Evolutionary conservation across 1,140 invertebrate genomes (phyloP), one percentile per base, ranked within the genome.

Genomic region (Galleria mellonella): DNA sequence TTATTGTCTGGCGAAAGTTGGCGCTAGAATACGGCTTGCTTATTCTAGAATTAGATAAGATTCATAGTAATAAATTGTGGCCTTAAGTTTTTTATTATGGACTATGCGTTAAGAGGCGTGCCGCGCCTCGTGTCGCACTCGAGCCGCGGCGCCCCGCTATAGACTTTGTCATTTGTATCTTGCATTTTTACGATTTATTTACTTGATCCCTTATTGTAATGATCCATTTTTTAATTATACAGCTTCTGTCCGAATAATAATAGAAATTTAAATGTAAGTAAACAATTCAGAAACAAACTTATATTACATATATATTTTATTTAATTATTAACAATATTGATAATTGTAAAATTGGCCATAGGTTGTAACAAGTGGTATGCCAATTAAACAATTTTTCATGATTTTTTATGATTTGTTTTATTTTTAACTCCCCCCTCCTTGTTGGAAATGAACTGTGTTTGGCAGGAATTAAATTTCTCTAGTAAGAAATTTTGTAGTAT

Each of bases 351-450:
- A 83, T 85, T 83, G 81, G 78, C 70, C 72, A 71, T 82, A 83
- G 78, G 78, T 85, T 85, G 78, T 85, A 85, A 85, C 82, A 73
- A 78, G 76, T 84, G 73, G 77, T 73, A 83, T 78, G 82, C 82
- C 78, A 83, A 85, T 83, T 85, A 84, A 82, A 85, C 82, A 83
- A 82, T 85, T 83, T 85, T 85, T 84, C 81, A 84, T 81, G 67
- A 84, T 84, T 84, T 84, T 84, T 84, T 50, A 73, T 43, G 32
- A 47, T 38, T 70, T 55, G 75, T 84, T 82, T 81, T 75, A 81
- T 82, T 84, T 73, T 32, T 33, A 30, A 32, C 28, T 37, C 30
- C 42, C 11, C 15, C 37, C 13, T n/a, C 4, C 39, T 3, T 23
- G n/a, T n/a, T n/a, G n/a, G n/a, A n/a, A n/a, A n/a, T n/a, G n/a